phyloP scores from a whole-genome alignment of 2,888 invertebrate species.

The Drosophila ustulata region DNA sequence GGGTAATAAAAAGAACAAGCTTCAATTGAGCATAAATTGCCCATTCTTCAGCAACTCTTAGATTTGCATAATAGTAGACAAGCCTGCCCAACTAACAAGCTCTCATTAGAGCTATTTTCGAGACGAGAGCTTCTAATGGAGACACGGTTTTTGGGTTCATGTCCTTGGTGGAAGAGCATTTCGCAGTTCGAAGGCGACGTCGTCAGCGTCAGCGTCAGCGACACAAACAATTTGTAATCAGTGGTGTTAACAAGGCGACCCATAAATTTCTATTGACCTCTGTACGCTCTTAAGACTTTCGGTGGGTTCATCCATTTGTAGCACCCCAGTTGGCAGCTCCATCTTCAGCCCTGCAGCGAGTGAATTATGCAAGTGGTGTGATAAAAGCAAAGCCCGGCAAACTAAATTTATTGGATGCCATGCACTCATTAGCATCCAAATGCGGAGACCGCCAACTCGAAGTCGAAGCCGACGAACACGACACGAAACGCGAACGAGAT shows the following conservation, averaged over 20 bases:
- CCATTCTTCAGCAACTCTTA: background rate
- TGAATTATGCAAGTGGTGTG: slow-evolving; percentile 80
- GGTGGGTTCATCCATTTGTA: slow-evolving; percentile 6
- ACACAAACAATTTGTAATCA: slow-evolving; percentile 77
- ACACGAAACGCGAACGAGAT: background rate
- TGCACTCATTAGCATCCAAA: slow-evolving; percentile 81
- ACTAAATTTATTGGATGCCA: slow-evolving; percentile 81
- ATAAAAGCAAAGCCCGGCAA: slow-evolving; percentile 78
- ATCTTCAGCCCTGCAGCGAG: slow-evolving; percentile 48
- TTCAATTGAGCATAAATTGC: slow-evolving; percentile 7
- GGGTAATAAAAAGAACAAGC: slow-evolving; percentile 5
- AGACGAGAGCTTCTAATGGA: slow-evolving; percentile 16
- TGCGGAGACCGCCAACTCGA: slow-evolving; percentile 62
- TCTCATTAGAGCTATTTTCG: slow-evolving; percentile 18
- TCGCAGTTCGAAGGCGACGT: slow-evolving; percentile 23
- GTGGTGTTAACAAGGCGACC: slow-evolving; percentile 75
- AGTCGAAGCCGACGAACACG: slow-evolving; percentile 30
- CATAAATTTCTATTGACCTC: slow-evolving; percentile 78
- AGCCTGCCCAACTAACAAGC: slow-evolving; percentile 34
- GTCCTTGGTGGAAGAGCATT: slow-evolving; percentile 24
- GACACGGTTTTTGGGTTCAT: slow-evolving; percentile 11
- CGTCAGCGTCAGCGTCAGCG: slow-evolving; percentile 27
- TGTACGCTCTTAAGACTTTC: slow-evolving; percentile 40
- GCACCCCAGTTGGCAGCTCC: background rate
- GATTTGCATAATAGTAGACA: slow-evolving; percentile 21